Evolutionary conservation across 1,140 invertebrate genomes (phyloP).

Genomic region (Euwallacea fornicatus): DNA sequence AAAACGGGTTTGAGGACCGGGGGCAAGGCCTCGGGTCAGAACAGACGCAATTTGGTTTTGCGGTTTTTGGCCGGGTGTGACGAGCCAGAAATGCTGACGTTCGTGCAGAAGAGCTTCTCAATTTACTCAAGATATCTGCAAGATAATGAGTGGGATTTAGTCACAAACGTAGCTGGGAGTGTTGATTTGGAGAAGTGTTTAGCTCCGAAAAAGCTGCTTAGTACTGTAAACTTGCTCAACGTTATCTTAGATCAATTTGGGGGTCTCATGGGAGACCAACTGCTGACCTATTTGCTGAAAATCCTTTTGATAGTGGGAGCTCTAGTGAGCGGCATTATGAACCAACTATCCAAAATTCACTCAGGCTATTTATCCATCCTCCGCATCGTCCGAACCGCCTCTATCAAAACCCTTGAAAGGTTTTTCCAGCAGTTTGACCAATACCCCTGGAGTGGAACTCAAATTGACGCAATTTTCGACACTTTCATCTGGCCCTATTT

Average conservation of each 20-base stretch:
- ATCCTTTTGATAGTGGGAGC: slow-evolving; percentile 71
- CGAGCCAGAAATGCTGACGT: slow-evolving; percentile 75
- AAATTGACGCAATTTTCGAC: slow-evolving; percentile 76
- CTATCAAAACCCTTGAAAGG: slow-evolving; percentile 64
- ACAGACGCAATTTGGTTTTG: slow-evolving; percentile 74
- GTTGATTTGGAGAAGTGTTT: slow-evolving; percentile 64
- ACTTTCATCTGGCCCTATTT: slow-evolving; percentile 81
- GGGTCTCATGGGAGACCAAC: slow-evolving; percentile 66
- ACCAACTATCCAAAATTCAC: slow-evolving; percentile 57
- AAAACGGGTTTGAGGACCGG: slow-evolving; percentile 70
- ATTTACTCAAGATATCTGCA: slow-evolving; percentile 68
- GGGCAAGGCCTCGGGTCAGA: slow-evolving; percentile 70
- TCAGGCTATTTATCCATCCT: slow-evolving; percentile 65
- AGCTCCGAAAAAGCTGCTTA: slow-evolving; percentile 73
- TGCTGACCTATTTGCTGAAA: slow-evolving; percentile 72
- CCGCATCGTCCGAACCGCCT: slow-evolving; percentile 66
- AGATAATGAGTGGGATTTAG: slow-evolving; percentile 55
- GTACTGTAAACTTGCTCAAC: slow-evolving; percentile 75
- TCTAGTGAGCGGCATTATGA: slow-evolving; percentile 63
- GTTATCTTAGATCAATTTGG: slow-evolving; percentile 86
- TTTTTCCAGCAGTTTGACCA: slow-evolving; percentile 81
- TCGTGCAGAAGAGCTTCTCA: slow-evolving; percentile 82
- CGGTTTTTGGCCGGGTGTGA: slow-evolving; percentile 82
- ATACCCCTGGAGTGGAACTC: slow-evolving; percentile 69
- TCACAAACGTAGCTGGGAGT: slow-evolving; percentile 54